Base-by-base conservation (phyloP, 92 coral and sea anemone genomes). In the Ricordea florida region DNA sequence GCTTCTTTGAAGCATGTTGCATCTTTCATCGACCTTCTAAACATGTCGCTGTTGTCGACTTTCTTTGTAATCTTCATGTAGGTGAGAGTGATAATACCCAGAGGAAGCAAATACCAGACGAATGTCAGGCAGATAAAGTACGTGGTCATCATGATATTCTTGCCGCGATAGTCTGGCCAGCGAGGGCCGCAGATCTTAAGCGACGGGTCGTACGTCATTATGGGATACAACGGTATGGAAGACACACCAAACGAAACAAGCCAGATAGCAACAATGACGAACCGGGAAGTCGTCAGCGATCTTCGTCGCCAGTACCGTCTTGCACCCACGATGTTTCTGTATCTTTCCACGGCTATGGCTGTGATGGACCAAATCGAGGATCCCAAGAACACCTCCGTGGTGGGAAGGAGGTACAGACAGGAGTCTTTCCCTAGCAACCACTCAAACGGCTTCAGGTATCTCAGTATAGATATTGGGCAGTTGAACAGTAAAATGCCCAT, bases 11-110 rank as follows among this genome's bases (percentile, higher is more conserved):
- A n/a, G n/a, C n/a, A n/a, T n/a, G n/a, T n/a, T n/a, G n/a, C n/a
- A n/a, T n/a, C n/a, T n/a, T n/a, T n/a, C n/a, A n/a, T n/a, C n/a
- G n/a, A n/a, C n/a, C n/a, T n/a, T n/a, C n/a, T n/a, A n/a, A n/a
- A n/a, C n/a, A n/a, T n/a, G n/a, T n/a, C n/a, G n/a, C n/a, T n/a
- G n/a, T n/a, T n/a, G 69, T 43, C 87, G 84, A 1, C 72, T 76
- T 70, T 88, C 78, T n/a, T n/a, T n/a, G n/a, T n/a, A 18, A 93
- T 93, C 47, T 87, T 82, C 25, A 93, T 46, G 30, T 89, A 93
- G 0, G 88, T 80, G 68, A 84, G 89, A 4, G 86, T 38, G 40
- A 84, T 89, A 49, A 89, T 69, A 9, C 49, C 33, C 35, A 93
- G 31, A 0, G 98, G 98, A 1, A 93, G 5, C 23, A 86, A 65